phyloP scores from a whole-genome alignment of 2,797 vertebrate genomes.

The Bucorvus abyssinicus region DNA sequence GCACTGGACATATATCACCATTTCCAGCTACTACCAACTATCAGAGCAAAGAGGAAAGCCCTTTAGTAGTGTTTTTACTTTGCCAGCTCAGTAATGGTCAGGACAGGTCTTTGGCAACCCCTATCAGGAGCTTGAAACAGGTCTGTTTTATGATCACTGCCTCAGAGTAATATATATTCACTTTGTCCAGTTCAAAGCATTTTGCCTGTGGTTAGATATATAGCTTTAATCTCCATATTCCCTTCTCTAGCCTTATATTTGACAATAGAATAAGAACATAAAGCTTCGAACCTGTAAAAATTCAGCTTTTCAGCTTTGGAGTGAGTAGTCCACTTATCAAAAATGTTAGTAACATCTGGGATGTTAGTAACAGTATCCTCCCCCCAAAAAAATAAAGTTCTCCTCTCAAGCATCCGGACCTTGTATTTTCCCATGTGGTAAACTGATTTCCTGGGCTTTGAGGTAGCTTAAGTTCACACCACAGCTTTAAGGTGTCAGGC shows the following conservation, averaged over 20 bases:
- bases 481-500: neutral
- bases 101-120: neutral
- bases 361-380: neutral
- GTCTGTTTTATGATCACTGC: neutral
- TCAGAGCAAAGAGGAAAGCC: neutral
- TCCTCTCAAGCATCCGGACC: neutral
- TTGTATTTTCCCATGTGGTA: neutral
- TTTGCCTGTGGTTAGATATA: neutral
- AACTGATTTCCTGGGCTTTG: neutral
- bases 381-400: neutral
- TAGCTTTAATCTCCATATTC: neutral
- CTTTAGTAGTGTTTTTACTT: neutral
- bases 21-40: neutral
- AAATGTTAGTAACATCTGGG: neutral
- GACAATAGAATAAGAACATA: neutral
- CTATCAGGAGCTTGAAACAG: neutral
- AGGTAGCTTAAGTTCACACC: neutral
- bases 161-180: neutral
- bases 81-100: neutral
- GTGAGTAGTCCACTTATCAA: neutral
- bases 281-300: neutral
- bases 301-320: neutral
- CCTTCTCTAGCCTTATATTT: neutral
- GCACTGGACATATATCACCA: rapidly evolving
- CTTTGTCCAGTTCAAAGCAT: neutral